Conservation (phyloP, 2,888 invertebrate genomes). For the Cephus nigrinus region DNA sequence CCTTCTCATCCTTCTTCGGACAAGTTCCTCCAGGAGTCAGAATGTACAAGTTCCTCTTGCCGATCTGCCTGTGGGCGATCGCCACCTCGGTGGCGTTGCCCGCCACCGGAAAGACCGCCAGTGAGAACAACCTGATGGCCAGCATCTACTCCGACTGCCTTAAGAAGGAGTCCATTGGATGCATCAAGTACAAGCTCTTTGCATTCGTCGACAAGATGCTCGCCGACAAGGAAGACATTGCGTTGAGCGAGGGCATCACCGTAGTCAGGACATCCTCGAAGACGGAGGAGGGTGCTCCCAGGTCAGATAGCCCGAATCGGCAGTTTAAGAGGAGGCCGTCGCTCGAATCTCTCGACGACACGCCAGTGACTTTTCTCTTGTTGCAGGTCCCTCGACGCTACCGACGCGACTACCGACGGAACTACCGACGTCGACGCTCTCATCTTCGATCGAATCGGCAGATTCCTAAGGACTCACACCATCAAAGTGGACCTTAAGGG, state of each 20-base stretch:
- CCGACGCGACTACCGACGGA: slow-evolving; percentile 63
- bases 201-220: slow-evolving; percentile 88
- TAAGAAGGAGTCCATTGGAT: slow-evolving; percentile 85
- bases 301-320: slow-evolving; percentile 64
- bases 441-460: slow-evolving; percentile 76
- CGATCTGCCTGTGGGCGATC: slow-evolving; percentile 60
- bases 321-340: too few relatives aligned
- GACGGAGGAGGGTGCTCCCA: slow-evolving; percentile 81
- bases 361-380: background rate
- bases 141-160: slow-evolving; percentile 82
- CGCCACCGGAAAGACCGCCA: slow-evolving; percentile 75
- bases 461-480: slow-evolving; percentile 83
- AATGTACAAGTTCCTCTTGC: slow-evolving; percentile 42
- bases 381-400: slow-evolving; percentile 62
- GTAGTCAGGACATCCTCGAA: slow-evolving; percentile 79
- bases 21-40: too few relatives aligned
- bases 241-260: slow-evolving; percentile 85
- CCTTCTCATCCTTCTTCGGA: too few relatives aligned
- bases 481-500: slow-evolving; percentile 88
- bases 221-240: slow-evolving; percentile 82
- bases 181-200: slow-evolving; percentile 88
- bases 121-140: slow-evolving; percentile 83
- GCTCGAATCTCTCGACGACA: too few relatives aligned
- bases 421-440: slow-evolving; percentile 71
- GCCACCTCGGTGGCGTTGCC: slow-evolving; percentile 74